Evolutionary conservation across 2,888 invertebrate genomes (phyloP).

Genomic region (Julus scanicus): DNA sequence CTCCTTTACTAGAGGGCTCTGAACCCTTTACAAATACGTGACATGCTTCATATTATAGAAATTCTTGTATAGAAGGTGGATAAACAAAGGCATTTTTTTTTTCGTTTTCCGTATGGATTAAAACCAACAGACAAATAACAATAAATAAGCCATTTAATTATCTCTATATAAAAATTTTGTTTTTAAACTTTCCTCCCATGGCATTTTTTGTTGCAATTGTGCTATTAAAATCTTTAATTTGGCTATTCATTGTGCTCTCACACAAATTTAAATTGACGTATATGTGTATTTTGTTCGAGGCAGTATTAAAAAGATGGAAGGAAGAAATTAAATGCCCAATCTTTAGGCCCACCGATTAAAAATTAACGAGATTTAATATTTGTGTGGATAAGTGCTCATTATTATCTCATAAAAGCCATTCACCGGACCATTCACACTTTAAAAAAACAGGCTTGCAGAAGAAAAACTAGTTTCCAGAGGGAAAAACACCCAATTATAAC

Average conservation of each 20-base stretch:
- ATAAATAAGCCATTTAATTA: background rate
- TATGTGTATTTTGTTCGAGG: background rate
- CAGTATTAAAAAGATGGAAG: background rate
- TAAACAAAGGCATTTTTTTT: background rate
- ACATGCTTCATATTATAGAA: background rate
- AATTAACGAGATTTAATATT: constrained; percentile 9
- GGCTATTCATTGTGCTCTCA: background rate
- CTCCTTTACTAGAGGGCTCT: background rate
- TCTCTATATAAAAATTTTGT: background rate
- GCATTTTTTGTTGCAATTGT: background rate
- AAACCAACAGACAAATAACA: background rate
- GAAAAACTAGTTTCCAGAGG: background rate
- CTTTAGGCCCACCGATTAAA: background rate
- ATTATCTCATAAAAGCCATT: constrained; percentile 40
- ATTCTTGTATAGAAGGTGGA: background rate
- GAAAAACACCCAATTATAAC: background rate
- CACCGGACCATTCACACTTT: constrained; percentile 42
- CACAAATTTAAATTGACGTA: background rate
- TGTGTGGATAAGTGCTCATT: background rate
- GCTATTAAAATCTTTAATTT: background rate
- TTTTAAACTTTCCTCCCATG: background rate
- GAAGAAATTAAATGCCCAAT: background rate
- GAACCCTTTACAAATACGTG: background rate
- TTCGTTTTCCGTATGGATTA: background rate
- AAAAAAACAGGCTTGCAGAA: background rate